These are phyloP conservation scores for Ginglymostoma cirratum DNA, from an alignment of 2,113 vertebrate species.

Conservation along the genomic window DNA sequence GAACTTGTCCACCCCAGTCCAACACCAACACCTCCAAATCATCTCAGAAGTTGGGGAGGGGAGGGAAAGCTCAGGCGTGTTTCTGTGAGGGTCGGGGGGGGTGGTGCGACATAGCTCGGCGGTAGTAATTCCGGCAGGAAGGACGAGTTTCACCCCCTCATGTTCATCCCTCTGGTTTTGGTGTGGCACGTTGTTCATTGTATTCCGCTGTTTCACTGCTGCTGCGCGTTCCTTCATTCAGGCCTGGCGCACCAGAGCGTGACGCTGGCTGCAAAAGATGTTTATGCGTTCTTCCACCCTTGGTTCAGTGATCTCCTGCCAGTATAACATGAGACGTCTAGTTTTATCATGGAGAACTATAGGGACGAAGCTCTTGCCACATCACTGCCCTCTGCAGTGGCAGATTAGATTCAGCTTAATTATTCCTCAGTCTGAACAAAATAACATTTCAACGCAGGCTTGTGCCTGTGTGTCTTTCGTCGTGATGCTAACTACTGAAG, in stretches of 20 bases:
- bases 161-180: neutral
- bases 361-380: neutral
- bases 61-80: neutral
- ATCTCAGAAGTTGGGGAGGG: neutral
- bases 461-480: neutral
- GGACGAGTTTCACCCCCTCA: neutral
- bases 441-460: neutral
- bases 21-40: too few relatives aligned
- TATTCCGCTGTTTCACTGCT: neutral
- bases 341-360: neutral
- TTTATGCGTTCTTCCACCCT: neutral
- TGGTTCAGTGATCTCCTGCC: neutral
- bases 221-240: neutral
- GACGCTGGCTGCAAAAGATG: neutral
- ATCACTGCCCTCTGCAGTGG: neutral
- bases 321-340: neutral
- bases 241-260: neutral
- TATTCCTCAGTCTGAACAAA: neutral
- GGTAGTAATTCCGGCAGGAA: neutral
- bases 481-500: neutral
- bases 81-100: neutral
- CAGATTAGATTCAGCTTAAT: neutral
- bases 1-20: too few relatives aligned
- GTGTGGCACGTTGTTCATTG: neutral
- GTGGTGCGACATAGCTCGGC: neutral